Evolutionary conservation across 1,140 invertebrate genomes (phyloP), one percentile per base, ranked within the genome.

Genomic region (Drosophila nigromelanica): DNA sequence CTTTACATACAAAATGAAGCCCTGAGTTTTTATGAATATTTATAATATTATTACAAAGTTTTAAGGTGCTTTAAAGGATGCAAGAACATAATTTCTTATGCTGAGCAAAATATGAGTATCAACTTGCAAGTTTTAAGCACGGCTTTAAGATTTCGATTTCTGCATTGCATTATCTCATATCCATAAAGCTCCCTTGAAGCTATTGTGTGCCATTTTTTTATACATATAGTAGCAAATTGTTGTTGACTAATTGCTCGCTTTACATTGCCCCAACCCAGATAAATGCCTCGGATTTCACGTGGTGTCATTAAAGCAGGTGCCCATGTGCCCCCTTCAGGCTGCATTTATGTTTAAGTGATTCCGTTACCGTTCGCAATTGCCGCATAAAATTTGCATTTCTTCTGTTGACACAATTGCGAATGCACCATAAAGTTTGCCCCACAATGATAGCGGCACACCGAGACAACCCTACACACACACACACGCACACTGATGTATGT

Each of bases 331-430:
- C 11, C 35, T 37, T 39, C 15, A 11, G 43, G 47, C 33, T 47
- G 42, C 51, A 70, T 45, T 62, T 62, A 62, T 63, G 35, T 50
- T 48, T 73, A 60, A 56, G 42, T 56, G 43, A 73, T 50, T 69
- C 64, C 37, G 66, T 73, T 73, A 37, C 51, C 58, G 37, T 12
- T 42, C 58, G 24, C 33, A 51, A 61, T 61, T 69, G 48, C 27
- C 30, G 18, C 40, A 69, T 68, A 51, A 37, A 56, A 56, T 69
- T 68, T 62, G 21, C 58, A 69, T 68, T 73, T 62, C 64, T 68
- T 69, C 51, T 60, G 55, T 59, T 68, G 55, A 48, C 48, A 55
- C 70, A 61, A 68, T 60, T 61, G 47, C 14, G 55, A 48, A 30
- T 55, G 56, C 63, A 55, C 63, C 48, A 48, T 67, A 67, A 59